Percentiles rank a stretch among this genome's conserved stretches.
These are phyloP conservation scores for Dynastes grantii DNA, from an alignment of 2,888 invertebrate genomes.

Conservation along the genomic window DNA sequence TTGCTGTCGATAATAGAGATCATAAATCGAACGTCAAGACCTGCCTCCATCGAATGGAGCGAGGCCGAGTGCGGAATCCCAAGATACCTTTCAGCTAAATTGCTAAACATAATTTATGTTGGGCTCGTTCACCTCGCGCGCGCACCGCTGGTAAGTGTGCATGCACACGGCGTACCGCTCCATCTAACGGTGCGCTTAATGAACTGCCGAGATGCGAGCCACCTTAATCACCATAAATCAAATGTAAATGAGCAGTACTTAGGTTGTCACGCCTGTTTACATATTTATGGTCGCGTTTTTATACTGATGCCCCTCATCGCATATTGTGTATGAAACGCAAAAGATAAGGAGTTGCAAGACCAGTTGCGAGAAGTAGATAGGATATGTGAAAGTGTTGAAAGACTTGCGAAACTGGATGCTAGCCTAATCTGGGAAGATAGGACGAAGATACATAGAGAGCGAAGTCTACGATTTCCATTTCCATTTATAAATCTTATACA, in stretches of 20 bases:
- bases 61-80: slow-evolving; percentile 50
- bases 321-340: not conserved
- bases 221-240: slow-evolving; percentile 58
- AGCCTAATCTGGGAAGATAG: not conserved
- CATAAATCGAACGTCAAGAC: slow-evolving; percentile 52
- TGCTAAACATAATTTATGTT: slow-evolving; percentile 58
- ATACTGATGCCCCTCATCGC: slow-evolving; percentile 19
- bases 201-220: slow-evolving; percentile 55
- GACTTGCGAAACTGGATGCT: not conserved
- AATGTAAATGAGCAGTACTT: slow-evolving; percentile 52
- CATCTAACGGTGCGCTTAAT: slow-evolving; percentile 55
- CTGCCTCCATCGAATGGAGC: slow-evolving; percentile 41
- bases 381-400: not conserved
- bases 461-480: too few species aligned
- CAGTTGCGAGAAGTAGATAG: not conserved
- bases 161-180: slow-evolving; percentile 46
- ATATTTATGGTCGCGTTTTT: slow-evolving; percentile 45
- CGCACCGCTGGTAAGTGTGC: slow-evolving; percentile 48
- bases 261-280: slow-evolving; percentile 43
- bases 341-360: not conserved
- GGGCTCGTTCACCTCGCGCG: slow-evolving; percentile 48
- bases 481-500: too few species aligned
- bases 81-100: slow-evolving; percentile 56
- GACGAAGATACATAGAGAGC: not conserved
- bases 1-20: slow-evolving; percentile 48